Base-by-base conservation (phyloP, 1,140 invertebrate genomes). In the Cherax destructor region DNA sequence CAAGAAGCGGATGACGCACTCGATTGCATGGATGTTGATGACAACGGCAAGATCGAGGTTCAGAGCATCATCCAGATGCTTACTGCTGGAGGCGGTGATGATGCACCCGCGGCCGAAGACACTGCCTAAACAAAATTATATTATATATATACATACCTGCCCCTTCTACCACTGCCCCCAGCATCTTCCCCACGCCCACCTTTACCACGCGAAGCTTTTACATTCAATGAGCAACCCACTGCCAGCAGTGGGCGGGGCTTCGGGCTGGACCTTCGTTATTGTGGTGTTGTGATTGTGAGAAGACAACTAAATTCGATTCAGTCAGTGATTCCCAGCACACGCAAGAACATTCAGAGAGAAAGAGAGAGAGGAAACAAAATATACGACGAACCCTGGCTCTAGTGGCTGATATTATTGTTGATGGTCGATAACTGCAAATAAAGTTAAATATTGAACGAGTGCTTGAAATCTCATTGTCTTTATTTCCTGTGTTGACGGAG, bases 1-100 rank as follows among this genome's bases (percentile, higher is more conserved):
- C 97, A 98, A 94, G 98, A 99, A 95, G 97, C 98, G 94, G 97
- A 98, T 95, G 98, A 99, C 94, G 98, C 98, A 69, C 99, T 97
- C 95, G 98, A 99, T 95, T 97, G 98, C 95, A 98, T 99, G 96
- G 97, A 98, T 61, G 98, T 99, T 94, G 98, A 99, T 94, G 97
- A 97, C 94, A 97, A 97, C 93, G 98, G 98, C 94, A 97, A 97
- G 95, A 98, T 99, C 94, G 98, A 99, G 95, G 99, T 98, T 94
- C 95, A 95, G 92, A 97, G 97, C 94, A 97, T 99, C 93, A 98
- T 98, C 95, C 95, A 96, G 94, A 97, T 98, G 96, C 96, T 99
- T 93, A 98, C 98, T 93, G 97, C 97, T 94, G 96, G 96, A 94
- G 96, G 96, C 91, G 96, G 97, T 92, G 97, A 97, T 83, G 97